A percentile compares a stretch with the other conserved stretches of the same genome.
Evolutionary conservation across 2,888 invertebrate genomes (phyloP).

Genomic region (Thereva nobilitata): DNA sequence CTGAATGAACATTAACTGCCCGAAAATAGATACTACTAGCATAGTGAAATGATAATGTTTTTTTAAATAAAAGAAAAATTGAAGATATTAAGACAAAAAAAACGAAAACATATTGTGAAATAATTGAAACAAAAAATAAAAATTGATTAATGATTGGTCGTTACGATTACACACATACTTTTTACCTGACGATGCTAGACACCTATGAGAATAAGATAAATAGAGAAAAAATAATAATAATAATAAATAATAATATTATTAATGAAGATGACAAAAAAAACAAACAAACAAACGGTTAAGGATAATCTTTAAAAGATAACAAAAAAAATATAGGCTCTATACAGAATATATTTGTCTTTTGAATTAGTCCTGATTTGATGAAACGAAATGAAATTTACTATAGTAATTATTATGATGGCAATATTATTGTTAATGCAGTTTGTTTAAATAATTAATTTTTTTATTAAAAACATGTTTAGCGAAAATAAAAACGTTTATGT

Average conservation of each 20-base stretch:
- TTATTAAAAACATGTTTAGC: neutral
- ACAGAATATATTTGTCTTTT: too few relatives aligned
- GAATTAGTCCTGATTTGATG: too few relatives aligned
- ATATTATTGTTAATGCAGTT: neutral
- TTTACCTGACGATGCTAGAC: constrained; percentile 1
- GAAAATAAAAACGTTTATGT: neutral
- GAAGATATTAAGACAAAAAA: too few relatives aligned
- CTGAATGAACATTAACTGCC: constrained; percentile 29
- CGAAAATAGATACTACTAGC: constrained; percentile 26
- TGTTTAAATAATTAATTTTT: constrained; percentile 13
- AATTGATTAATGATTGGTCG: neutral
- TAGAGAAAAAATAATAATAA: too few relatives aligned
- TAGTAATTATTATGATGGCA: too few relatives aligned
- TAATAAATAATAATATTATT: too few relatives aligned
- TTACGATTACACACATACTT: constrained; percentile 5
- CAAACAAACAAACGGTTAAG: too few relatives aligned
- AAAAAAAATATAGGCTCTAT: too few relatives aligned
- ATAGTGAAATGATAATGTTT: constrained; percentile 1
- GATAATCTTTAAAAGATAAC: too few relatives aligned
- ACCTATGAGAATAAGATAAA: neutral
- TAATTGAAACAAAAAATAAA: neutral
- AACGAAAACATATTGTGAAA: neutral
- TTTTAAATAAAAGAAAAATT: too few relatives aligned
- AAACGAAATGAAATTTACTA: too few relatives aligned
- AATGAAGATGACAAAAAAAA: too few relatives aligned